Percentiles rank a stretch among this genome's conserved stretches.
phyloP scores from a whole-genome alignment of 1,140 invertebrate genomes.

The Drosophila asahinai region DNA sequence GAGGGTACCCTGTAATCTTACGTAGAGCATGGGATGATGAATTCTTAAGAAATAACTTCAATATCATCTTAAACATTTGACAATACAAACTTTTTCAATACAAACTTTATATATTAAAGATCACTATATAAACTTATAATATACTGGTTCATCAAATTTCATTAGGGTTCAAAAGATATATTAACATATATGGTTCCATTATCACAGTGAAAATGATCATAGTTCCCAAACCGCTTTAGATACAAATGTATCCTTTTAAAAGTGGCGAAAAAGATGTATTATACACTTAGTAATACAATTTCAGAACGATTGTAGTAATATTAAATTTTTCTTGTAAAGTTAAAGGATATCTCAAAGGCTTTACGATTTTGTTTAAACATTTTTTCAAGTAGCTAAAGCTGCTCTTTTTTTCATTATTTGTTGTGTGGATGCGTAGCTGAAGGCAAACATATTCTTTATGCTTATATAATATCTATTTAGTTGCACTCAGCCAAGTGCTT shows the following conservation, averaged over 20 bases:
- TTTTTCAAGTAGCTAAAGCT: constrained; percentile 57
- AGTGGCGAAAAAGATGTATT: background rate
- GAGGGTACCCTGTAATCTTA: constrained; percentile 4
- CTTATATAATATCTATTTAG: constrained; percentile 84
- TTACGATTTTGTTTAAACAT: background rate
- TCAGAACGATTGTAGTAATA: background rate
- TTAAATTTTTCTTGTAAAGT: background rate
- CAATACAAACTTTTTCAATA: background rate
- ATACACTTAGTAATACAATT: background rate
- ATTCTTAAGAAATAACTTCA: fast-evolving
- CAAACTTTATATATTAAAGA: no score
- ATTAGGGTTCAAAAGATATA: background rate
- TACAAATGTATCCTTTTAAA: background rate
- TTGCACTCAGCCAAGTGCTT: constrained; percentile 79
- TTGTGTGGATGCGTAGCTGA: constrained; percentile 31
- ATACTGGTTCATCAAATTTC: background rate
- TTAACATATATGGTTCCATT: background rate
- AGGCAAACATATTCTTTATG: constrained; percentile 81
- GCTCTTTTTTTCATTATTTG: constrained; percentile 21
- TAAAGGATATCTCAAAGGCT: background rate
- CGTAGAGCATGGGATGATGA: background rate
- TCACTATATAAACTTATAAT: background rate
- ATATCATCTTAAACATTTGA: no score
- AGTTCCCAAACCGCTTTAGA: background rate
- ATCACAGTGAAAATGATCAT: background rate